phyloP scores from a whole-genome alignment of 2,113 vertebrate species.

The Pelmatolapia mariae region DNA sequence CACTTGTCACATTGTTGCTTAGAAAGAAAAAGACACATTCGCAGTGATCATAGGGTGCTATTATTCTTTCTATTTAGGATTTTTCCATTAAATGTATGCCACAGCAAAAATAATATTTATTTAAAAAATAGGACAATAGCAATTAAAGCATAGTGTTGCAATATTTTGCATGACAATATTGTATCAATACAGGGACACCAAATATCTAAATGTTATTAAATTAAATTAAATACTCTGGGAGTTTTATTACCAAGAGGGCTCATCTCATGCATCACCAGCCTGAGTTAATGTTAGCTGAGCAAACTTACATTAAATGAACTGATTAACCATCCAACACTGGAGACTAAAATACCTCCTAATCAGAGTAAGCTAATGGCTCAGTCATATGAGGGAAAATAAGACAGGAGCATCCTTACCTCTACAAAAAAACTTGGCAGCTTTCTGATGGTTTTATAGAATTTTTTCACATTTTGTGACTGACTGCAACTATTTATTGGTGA shows the following conservation, averaged over 20 bases:
- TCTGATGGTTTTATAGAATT: background rate
- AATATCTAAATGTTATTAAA: background rate
- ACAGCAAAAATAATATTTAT: background rate
- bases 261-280: background rate
- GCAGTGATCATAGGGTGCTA: background rate
- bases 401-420: background rate
- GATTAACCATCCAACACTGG: background rate
- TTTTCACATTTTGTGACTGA: background rate
- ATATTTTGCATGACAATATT: background rate
- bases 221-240: background rate
- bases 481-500: background rate
- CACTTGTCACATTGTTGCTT: background rate
- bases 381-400: background rate
- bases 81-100: background rate
- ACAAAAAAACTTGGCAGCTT: background rate
- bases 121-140: background rate
- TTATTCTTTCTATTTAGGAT: background rate
- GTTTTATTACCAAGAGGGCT: background rate
- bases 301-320: background rate
- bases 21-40: background rate
- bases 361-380: background rate
- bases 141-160: background rate
- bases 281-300: background rate
- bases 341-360: background rate
- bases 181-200: background rate